Evolutionary conservation across 23 tunicate species (phyloP).

Genomic region (Aplidium turbinatum): DNA sequence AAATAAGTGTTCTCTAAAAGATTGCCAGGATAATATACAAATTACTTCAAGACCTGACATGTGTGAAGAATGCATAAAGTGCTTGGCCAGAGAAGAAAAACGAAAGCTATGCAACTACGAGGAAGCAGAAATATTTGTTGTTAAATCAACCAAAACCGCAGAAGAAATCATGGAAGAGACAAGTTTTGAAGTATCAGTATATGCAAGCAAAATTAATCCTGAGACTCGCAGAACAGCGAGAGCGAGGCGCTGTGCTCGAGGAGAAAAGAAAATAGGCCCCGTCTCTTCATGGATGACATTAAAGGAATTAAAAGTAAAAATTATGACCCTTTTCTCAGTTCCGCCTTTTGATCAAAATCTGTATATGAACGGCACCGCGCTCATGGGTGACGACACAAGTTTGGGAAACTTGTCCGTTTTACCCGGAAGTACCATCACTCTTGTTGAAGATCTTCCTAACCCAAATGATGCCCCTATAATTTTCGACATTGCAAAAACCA

Average conservation of each 20-base stretch:
- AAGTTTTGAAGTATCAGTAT: background rate
- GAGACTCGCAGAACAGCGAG: background rate
- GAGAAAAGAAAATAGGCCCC: slow-evolving; percentile 58
- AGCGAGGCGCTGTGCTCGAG: slow-evolving; percentile 43
- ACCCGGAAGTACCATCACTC: slow-evolving; percentile 44
- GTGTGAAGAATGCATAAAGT: slow-evolving; percentile 59
- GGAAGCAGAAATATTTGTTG: slow-evolving; percentile 49
- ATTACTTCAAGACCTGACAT: slow-evolving; percentile 36
- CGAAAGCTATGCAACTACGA: slow-evolving; percentile 29
- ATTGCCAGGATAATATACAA: too few species aligned
- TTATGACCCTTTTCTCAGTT: slow-evolving; percentile 67
- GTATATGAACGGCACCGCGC: slow-evolving; percentile 46
- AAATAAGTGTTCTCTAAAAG: too few species aligned
- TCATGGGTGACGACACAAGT: slow-evolving; percentile 45
- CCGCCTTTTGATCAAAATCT: slow-evolving; percentile 93
- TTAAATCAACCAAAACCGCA: slow-evolving; percentile 34
- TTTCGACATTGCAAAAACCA: slow-evolving; percentile 36
- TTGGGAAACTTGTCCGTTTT: slow-evolving; percentile 46
- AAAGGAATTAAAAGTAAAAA: slow-evolving; percentile 67
- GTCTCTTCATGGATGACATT: slow-evolving; percentile 71
- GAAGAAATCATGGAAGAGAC: slow-evolving; percentile 11
- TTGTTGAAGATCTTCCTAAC: slow-evolving; percentile 62
- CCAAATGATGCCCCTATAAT: slow-evolving; percentile 41
- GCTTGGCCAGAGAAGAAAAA: slow-evolving; percentile 26
- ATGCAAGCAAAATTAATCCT: background rate